A percentile compares a stretch with the other conserved stretches of the same genome.
phyloP scores from a whole-genome alignment of 2,797 vertebrate genomes.

The Rhyacichthys aspro region DNA sequence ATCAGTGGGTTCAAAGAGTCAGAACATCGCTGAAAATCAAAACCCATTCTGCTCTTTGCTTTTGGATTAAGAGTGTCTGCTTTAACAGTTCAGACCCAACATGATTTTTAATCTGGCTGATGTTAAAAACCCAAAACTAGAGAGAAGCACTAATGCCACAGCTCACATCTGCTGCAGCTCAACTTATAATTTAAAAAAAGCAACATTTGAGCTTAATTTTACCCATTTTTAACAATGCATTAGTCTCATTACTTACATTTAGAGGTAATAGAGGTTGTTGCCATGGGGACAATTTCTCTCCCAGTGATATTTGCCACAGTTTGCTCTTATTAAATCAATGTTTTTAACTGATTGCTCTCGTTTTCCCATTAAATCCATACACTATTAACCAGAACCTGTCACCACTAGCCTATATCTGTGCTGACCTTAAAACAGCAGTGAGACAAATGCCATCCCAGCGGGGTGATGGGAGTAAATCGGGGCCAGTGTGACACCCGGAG shows the following conservation, averaged over 20 bases:
- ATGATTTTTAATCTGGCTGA: constrained; percentile 21
- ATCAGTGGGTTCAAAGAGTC: constrained; percentile 29
- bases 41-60: neutral
- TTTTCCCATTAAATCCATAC: constrained; percentile 37
- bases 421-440: constrained; percentile 39
- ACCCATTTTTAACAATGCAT: too few relatives aligned
- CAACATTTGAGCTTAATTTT: too few relatives aligned
- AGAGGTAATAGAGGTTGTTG: too few relatives aligned
- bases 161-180: constrained; percentile 16
- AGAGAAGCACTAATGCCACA: constrained; percentile 1
- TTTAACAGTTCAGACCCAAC: constrained; percentile 19
- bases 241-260: too few relatives aligned
- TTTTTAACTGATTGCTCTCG: neutral
- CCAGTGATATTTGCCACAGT: too few relatives aligned
- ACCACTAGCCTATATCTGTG: constrained; percentile 25
- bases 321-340: neutral
- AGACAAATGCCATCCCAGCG: constrained; percentile 27
- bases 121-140: constrained; percentile 19
- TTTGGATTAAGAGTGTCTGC: constrained; percentile 16
- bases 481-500: constrained; percentile 53
- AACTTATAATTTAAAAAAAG: too few relatives aligned
- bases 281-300: too few relatives aligned
- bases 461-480: constrained; percentile 37
- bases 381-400: constrained; percentile 22
- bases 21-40: neutral